Conservation (phyloP, 1,140 invertebrate species). For the Achroia grisella region DNA sequence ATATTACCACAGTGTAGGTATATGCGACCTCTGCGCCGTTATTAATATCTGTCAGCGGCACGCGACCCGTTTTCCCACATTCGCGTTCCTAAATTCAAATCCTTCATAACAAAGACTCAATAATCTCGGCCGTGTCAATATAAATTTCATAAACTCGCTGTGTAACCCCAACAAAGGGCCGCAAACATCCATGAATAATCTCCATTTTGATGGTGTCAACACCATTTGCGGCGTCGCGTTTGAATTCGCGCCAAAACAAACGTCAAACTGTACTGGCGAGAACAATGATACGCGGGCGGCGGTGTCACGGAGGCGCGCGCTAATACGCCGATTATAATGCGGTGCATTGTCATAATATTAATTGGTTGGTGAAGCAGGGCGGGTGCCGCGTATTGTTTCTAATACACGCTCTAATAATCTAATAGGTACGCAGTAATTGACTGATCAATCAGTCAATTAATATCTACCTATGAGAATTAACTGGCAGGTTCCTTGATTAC, state of each 20-base stretch:
- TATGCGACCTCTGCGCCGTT: slow-evolving; percentile 14
- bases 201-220: slow-evolving; percentile 69
- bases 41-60: slow-evolving; percentile 73
- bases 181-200: slow-evolving; percentile 71
- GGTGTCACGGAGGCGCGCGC: slow-evolving; percentile 24
- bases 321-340: slow-evolving; percentile 44
- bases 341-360: slow-evolving; percentile 43
- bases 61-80: slow-evolving; percentile 71
- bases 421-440: too few species aligned
- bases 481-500: too few species aligned
- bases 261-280: slow-evolving; percentile 34
- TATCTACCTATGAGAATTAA: too few species aligned
- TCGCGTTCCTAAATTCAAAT: slow-evolving; percentile 45
- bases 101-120: slow-evolving; percentile 60
- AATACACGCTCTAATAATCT: too few species aligned
- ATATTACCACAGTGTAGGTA: not conserved
- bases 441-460: slow-evolving; percentile 1
- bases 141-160: slow-evolving; percentile 68
- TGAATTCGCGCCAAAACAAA: slow-evolving; percentile 64
- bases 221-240: slow-evolving; percentile 45
- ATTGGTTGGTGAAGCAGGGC: slow-evolving; percentile 27
- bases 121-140: slow-evolving; percentile 68
- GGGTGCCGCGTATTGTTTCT: slow-evolving; percentile 2
- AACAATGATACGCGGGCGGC: slow-evolving; percentile 34
- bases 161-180: slow-evolving; percentile 56